These are phyloP conservation scores for Pseudanteris insignis DNA, from an alignment of 2,888 invertebrate genomes.

Conservation along the genomic window DNA sequence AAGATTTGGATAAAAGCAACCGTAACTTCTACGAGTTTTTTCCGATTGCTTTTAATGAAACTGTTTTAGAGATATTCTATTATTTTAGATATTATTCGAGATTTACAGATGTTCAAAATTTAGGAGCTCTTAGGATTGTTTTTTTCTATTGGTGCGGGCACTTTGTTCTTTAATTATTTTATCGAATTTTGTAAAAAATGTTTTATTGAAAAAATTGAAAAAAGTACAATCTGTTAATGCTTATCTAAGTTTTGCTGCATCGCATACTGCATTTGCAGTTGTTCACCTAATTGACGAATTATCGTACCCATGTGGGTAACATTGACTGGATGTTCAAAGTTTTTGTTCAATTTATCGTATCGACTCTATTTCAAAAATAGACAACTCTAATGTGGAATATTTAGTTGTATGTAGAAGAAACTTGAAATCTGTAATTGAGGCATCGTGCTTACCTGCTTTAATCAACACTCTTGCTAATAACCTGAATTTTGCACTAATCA, in stretches of 20 bases:
- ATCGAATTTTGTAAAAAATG: neutral
- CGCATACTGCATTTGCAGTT: slow-evolving; percentile 12
- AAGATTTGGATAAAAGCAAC: too few species aligned
- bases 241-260: slow-evolving; percentile 1
- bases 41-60: too few species aligned
- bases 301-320: slow-evolving; percentile 13
- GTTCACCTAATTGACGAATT: slow-evolving; percentile 5
- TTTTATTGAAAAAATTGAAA: slow-evolving; percentile 10
- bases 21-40: too few species aligned
- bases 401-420: slow-evolving; percentile 5
- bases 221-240: slow-evolving; percentile 13
- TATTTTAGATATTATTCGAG: too few species aligned
- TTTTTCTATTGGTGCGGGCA: neutral
- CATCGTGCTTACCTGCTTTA: neutral
- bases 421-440: slow-evolving; percentile 1
- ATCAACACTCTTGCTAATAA: slow-evolving; percentile 11
- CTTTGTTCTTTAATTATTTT: slow-evolving; percentile 16
- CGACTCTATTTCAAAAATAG: neutral
- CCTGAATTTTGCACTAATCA: slow-evolving; percentile 11
- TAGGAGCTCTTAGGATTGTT: slow-evolving; percentile 7
- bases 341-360: slow-evolving; percentile 3
- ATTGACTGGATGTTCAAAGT: slow-evolving; percentile 8
- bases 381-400: slow-evolving; percentile 3
- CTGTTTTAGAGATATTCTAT: too few species aligned
- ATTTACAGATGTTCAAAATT: too few species aligned